Conservation (phyloP, 23 tunicate genomes). For the Styela clava region DNA sequence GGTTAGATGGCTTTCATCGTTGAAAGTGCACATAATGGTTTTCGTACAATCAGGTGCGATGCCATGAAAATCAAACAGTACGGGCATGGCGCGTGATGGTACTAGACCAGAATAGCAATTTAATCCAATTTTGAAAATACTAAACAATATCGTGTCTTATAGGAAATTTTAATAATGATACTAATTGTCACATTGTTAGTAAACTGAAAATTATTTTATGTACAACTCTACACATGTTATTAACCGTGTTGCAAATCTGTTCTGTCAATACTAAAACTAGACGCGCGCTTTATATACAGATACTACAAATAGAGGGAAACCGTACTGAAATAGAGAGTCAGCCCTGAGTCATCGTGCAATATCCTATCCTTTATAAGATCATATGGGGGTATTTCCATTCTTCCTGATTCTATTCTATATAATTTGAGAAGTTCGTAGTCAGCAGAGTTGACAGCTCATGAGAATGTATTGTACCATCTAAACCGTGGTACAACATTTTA, state of each 20-base stretch:
- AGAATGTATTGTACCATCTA: conserved; percentile 49
- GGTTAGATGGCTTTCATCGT: conserved; percentile 1
- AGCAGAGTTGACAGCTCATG: conserved; percentile 3
- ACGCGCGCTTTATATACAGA: too few relatives aligned
- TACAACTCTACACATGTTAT: too few relatives aligned
- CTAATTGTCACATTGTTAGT: too few relatives aligned
- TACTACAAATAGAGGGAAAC: too few relatives aligned
- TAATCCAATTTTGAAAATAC: too few relatives aligned
- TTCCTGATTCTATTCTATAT: too few relatives aligned
- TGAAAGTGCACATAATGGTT: conserved; percentile 21
- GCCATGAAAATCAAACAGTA: conserved; percentile 22
- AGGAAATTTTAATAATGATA: too few relatives aligned
- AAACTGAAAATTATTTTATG: too few relatives aligned
- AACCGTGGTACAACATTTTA: conserved; percentile 32
- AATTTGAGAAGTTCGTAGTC: neutral
- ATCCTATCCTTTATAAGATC: neutral
- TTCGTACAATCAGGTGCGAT: conserved; percentile 95
- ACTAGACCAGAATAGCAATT: conserved; percentile 50
- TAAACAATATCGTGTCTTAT: too few relatives aligned
- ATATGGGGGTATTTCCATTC: neutral
- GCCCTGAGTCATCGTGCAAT: neutral
- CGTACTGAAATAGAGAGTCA: neutral
- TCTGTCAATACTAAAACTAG: too few relatives aligned
- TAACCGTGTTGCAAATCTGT: too few relatives aligned
- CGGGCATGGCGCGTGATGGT: conserved; percentile 99